Evolutionary conservation across 1,140 invertebrate species (phyloP).

Genomic region (Ganaspis sp.): DNA sequence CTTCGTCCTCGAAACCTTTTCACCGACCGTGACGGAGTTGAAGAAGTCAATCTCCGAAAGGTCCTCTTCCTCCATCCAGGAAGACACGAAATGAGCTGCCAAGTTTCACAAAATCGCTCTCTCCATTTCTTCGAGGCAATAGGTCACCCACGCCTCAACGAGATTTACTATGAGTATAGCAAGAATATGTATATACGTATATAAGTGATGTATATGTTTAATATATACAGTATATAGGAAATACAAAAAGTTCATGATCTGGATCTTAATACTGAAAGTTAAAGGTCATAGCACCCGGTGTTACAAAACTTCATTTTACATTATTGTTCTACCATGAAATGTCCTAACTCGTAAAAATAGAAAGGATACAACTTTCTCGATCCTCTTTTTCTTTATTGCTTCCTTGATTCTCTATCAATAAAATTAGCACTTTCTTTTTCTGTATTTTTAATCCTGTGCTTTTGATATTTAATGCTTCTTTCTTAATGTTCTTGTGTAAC

Average conservation of each 20-base stretch:
- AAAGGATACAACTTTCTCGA: conserved; percentile 20
- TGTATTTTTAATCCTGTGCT: no score
- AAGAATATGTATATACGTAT: conserved; percentile 5
- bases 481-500: no score
- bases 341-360: not conserved
- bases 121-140: conserved; percentile 42
- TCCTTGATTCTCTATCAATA: not conserved
- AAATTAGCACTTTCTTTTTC: not conserved
- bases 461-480: no score
- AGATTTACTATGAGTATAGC: conserved; percentile 29
- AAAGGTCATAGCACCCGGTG: not conserved
- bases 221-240: no score
- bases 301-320: conserved; percentile 20
- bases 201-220: no score
- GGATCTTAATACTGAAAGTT: not conserved
- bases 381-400: not conserved
- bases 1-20: conserved; percentile 57
- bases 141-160: conserved; percentile 46
- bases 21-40: conserved; percentile 43
- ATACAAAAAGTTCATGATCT: not conserved
- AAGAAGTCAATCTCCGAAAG: conserved; percentile 40
- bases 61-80: conserved; percentile 42
- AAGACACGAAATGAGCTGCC: conserved; percentile 43
- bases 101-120: conserved; percentile 53
- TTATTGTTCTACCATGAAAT: conserved; percentile 6